Evolutionary conservation across 2,797 vertebrate species (phyloP).

Genomic region (Lindbergichthys nudifrons): DNA sequence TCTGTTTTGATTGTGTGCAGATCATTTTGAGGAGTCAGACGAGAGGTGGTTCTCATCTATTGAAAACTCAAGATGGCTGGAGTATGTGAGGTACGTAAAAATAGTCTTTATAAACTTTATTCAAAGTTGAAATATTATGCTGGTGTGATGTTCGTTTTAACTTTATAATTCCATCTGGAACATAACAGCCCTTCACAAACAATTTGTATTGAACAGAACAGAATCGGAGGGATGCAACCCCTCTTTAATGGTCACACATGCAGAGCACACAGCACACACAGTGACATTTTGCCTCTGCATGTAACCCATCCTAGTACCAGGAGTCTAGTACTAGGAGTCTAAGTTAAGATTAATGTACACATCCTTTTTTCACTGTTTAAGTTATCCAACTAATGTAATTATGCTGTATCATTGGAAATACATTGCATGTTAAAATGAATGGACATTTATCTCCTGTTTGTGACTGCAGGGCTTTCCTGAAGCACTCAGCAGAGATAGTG

Average conservation of each 20-base stretch:
- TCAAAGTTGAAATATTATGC: not conserved
- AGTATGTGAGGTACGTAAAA: constrained; percentile 90
- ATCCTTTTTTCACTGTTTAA: no score
- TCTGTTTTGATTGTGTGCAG: constrained; percentile 73
- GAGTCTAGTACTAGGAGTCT: no score
- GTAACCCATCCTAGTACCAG: no score
- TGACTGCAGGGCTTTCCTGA: constrained; percentile 88
- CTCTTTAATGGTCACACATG: no score
- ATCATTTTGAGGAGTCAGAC: constrained; percentile 96
- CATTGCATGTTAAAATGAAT: not conserved
- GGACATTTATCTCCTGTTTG: constrained; percentile 19
- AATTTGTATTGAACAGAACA: not conserved
- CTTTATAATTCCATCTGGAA: not conserved
- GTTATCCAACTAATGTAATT: not conserved
- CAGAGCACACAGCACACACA: no score
- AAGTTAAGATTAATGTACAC: not conserved
- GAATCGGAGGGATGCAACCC: no score
- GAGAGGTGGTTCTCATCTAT: constrained; percentile 95
- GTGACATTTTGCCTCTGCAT: no score
- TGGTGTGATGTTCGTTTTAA: not conserved
- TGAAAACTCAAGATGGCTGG: constrained; percentile 94
- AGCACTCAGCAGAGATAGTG: constrained; percentile 91
- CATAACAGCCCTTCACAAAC: not conserved
- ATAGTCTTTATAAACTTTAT: not conserved
- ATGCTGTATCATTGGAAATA: not conserved